Base-by-base conservation (phyloP, 2,113 vertebrate genomes). In the Thymallus thymallus region DNA sequence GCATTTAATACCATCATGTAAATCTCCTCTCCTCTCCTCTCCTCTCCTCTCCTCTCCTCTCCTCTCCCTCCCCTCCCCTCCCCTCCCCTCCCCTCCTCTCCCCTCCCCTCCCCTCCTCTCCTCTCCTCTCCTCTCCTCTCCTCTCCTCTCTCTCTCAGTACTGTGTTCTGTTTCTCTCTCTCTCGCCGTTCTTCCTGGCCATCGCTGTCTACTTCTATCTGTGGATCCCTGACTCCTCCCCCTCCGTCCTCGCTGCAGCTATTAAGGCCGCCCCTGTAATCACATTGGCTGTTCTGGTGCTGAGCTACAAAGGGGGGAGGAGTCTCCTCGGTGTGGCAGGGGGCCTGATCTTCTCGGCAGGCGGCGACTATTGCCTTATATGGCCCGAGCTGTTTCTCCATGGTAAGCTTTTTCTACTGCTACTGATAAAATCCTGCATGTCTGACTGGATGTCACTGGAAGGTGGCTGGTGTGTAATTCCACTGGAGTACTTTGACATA, bases 341-440 rank as follows among this genome's bases (percentile, higher is more conserved):
- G 6, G 95, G 93, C 1, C 88, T 97, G 0, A 2, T 95, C 14
- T 89, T 94, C 71, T 96, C 95, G 0, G 92, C 92, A 0, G 80
- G 91, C 0, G 95, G 96, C 1, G 95, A 97, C 45, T 67, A 73
- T 67, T 95, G 92, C 80, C 90, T 97, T 4, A 56, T 96, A 18
- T 97, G 96, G 96, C 90, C 91, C 0, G 82, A 92, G 0, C 78
- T 88, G 46, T 95, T 97, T 86, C 83, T 95, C 77, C 69, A 76
- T 5, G 82, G 82, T 84, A 82, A 63, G 0, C 3, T 58, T 1
- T 58, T 48, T 48, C 14, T 14, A 48, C 46, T 32, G 32, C 6
- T 13, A 48, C 46, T 14, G 46, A 48, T 48, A 14, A 48, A 48
- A 13, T 48, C 14, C 9, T 46, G 45, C 45, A 32, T 32, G 30